Conservation (phyloP, 2,113 vertebrate genomes). For the Megaptera novaeangliae region DNA sequence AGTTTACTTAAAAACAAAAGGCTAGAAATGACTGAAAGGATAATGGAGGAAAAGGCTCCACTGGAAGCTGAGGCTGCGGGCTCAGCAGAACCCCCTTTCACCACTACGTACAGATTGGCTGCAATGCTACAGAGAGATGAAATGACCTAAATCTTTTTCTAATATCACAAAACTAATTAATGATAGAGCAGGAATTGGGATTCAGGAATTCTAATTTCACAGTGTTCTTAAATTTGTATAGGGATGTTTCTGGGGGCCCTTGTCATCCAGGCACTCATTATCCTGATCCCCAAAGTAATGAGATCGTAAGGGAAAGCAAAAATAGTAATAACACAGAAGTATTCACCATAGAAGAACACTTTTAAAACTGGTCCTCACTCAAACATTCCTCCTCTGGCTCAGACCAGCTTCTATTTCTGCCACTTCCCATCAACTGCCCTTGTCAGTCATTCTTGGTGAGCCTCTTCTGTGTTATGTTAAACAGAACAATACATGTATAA, state of each 20-base stretch:
- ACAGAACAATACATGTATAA: not conserved
- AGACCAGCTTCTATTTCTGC: not conserved
- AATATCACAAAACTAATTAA: not conserved
- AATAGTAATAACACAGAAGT: not conserved
- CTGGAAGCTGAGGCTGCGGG: not conserved
- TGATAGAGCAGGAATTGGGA: not conserved
- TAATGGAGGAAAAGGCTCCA: not conserved
- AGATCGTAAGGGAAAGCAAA: not conserved
- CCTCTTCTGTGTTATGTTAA: not conserved
- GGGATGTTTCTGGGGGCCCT: not conserved
- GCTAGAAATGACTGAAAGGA: not conserved
- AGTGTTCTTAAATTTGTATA: not conserved
- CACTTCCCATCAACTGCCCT: not conserved
- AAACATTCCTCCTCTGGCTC: not conserved
- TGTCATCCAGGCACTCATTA: not conserved
- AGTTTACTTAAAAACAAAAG: conserved; percentile 42
- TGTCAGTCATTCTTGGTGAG: not conserved
- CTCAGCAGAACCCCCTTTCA: not conserved
- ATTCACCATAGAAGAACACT: conserved; percentile 12
- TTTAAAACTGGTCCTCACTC: conserved; percentile 19
- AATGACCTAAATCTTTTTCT: not conserved
- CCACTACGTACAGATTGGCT: not conserved
- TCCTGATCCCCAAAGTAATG: not conserved
- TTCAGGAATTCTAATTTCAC: not conserved
- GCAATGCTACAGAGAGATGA: not conserved